Conservation (phyloP, 2,888 invertebrate species). For the Drosophila tanythrix region DNA sequence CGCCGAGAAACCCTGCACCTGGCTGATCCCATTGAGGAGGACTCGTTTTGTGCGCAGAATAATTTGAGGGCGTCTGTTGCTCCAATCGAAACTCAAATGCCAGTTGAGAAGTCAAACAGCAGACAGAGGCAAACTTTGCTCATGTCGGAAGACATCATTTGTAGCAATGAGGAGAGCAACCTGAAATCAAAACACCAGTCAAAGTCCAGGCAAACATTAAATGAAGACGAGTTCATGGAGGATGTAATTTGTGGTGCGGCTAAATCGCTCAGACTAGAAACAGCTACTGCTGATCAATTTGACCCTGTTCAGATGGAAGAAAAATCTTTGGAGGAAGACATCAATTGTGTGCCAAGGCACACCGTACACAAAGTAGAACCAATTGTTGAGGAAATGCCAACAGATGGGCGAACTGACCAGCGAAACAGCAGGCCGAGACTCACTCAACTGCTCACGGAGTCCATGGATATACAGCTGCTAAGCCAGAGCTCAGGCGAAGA, state of each 20-base stretch:
- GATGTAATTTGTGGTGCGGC: conserved; percentile 5
- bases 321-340: conserved; percentile 13
- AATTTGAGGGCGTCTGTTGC: background rate
- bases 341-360: background rate
- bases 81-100: background rate
- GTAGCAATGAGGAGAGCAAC: background rate
- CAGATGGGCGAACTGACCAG: background rate
- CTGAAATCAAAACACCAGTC: background rate
- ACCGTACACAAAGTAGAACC: background rate
- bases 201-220: conserved; percentile 14
- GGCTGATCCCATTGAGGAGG: conserved; percentile 9
- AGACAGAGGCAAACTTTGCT: conserved; percentile 24
- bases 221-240: conserved; percentile 22
- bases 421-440: background rate
- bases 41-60: background rate
- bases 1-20: background rate
- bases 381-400: conserved; percentile 18
- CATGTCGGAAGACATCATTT: conserved; percentile 7
- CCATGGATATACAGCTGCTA: conserved; percentile 19
- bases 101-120: background rate
- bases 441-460: conserved; percentile 3
- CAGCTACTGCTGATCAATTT: background rate
- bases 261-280: background rate
- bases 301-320: background rate
- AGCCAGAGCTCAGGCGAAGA: background rate